Conservation (phyloP, 1,140 invertebrate genomes). For the Rhyacophila brunnea region DNA sequence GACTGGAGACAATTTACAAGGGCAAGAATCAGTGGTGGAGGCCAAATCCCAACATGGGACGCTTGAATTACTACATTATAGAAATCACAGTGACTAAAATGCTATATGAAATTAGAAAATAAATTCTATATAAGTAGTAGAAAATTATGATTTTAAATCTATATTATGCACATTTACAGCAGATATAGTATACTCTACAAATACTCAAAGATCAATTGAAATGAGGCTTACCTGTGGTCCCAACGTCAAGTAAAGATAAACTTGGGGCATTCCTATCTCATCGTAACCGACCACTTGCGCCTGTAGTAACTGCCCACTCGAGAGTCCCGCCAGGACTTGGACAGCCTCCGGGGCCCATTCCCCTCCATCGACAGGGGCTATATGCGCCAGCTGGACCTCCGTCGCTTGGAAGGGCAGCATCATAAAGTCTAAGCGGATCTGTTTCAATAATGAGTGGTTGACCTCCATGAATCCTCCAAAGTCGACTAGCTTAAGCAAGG, state of each 20-base stretch:
- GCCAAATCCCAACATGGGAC: too few species aligned
- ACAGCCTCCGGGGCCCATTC: constrained; percentile 76
- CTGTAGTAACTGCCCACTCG: constrained; percentile 76
- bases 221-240: constrained; percentile 63
- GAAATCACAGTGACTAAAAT: too few species aligned
- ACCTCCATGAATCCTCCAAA: constrained; percentile 88
- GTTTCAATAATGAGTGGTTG: constrained; percentile 71
- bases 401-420: constrained; percentile 93
- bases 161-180: too few species aligned
- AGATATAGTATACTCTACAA: too few species aligned
- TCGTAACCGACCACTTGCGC: constrained; percentile 83
- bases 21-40: too few species aligned
- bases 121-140: too few species aligned
- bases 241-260: constrained; percentile 74
- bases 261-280: constrained; percentile 71
- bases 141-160: too few species aligned
- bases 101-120: too few species aligned
- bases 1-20: too few species aligned
- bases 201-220: too few species aligned
- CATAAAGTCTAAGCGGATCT: constrained; percentile 91
- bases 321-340: constrained; percentile 72
- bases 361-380: constrained; percentile 73
- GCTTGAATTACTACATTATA: too few species aligned
- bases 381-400: constrained; percentile 88
- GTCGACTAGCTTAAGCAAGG: constrained; percentile 86